Evolutionary conservation across 2,888 invertebrate species (phyloP), one percentile per base, ranked within the genome.

Genomic region (Drosophila kokeensis): DNA sequence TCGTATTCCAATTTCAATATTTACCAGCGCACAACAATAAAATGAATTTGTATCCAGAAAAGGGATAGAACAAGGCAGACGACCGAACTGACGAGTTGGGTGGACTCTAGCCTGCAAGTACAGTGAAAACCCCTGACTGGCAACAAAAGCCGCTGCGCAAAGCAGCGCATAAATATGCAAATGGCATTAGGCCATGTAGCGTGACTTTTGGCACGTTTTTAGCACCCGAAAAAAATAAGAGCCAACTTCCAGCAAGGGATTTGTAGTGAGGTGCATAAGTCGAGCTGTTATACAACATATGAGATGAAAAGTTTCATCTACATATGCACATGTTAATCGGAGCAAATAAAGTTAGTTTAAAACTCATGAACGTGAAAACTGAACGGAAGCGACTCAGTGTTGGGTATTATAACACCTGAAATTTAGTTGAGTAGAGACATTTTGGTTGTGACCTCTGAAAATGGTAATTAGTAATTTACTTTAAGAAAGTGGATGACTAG

Each of bases 1-100:
- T 86, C 89, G 87, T 87, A 86, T 86, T 87, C 87, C 83, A 89
- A 87, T 86, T 86, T 89, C 89, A 86, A 86, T 86, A 86, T 86
- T 86, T 86, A 79, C 89, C 65, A 68, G 62, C 38, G 87, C 79
- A 78, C 82, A 86, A 86, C 89, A 86, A 89, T 87, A 84, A 81
- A 89, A 80, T 73, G 68, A 73, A 84, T 80, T 70, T 75, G 72
- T 52, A 76, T 69, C 69, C 42, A 45, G 66, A 66, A 72, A 76
- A 77, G 62, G 69, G 67, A 59, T 67, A 73, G 62, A 67, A 71
- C 63, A 55, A 45, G 64, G 49, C 66, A 55, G 63, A 27, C 2
- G 18, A n/a, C 4, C 8, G 64, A 34, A 11, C 13, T 48, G 34
- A 42, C 42, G 21, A 21, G 42, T 15, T 30, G 57, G 57, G 15